Conservation (phyloP, 2,888 invertebrate species). For the Agonum fuliginosum region DNA sequence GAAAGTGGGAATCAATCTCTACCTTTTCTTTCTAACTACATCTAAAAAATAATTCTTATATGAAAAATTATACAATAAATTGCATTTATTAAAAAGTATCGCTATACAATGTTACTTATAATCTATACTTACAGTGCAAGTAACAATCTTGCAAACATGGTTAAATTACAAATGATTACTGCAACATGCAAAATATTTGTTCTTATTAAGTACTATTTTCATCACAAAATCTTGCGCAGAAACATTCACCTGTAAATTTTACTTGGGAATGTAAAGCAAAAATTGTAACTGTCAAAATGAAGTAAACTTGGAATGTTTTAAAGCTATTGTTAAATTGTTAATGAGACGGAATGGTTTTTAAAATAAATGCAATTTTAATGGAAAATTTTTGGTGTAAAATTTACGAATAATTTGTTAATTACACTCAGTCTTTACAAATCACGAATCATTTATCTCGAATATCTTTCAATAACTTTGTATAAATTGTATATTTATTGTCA, state of each 20-base stretch:
- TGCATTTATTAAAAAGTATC: background rate
- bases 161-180: conserved; percentile 16
- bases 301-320: background rate
- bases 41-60: no score
- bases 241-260: background rate
- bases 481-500: conserved; percentile 27
- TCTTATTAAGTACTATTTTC: conserved; percentile 28
- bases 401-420: conserved; percentile 1
- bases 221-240: conserved; percentile 8
- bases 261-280: background rate
- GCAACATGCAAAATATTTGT: conserved; percentile 14
- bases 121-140: background rate
- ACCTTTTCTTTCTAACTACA: no score
- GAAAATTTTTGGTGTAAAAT: background rate
- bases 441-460: conserved; percentile 21
- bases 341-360: background rate
- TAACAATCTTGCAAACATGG: no score
- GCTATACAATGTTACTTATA: background rate
- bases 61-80: background rate
- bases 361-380: conserved; percentile 12
- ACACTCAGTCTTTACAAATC: conserved; percentile 31
- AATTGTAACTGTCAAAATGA: background rate
- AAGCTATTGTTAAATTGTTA: background rate
- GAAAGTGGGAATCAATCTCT: no score
- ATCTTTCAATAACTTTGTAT: conserved; percentile 4